Base-by-base conservation (phyloP, 2,113 vertebrate genomes). In the Tupaia chinensis region DNA sequence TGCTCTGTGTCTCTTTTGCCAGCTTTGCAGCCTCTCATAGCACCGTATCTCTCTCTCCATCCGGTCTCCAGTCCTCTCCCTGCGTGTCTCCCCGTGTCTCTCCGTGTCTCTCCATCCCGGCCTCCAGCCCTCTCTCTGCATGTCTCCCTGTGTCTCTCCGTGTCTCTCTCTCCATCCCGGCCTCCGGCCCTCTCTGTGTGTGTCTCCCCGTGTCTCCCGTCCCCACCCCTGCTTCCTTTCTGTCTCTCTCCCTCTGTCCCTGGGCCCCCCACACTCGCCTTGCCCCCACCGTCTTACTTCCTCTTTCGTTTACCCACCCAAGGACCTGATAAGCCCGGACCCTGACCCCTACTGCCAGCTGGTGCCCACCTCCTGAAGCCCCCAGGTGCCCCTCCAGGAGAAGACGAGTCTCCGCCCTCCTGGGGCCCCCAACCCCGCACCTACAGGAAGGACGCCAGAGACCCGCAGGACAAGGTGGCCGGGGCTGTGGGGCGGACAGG, bases 331-430 rank as follows among this genome's bases (percentile, higher is more conserved):
- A 58, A 65, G 97, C 81, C 96, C 95, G 0, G 96, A 97, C 69
- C 82, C 96, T 3, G 92, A 89, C 69, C 95, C 94, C 1, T 97
- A 98, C 85, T 97, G 96, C 90, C 97, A 97, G 85, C 95, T 98
- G 56, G 58, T 92, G 27, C 96, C 95, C 17, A 60, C 65, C 1
- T 63, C 92, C 76, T 96, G 79, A 93, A 12, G 44, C 23, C 19
- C 22, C 79, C 10, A 0, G 15, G 34, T 9, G 85, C 76, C 22
- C 53, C 22, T 15, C 1, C 0, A 16, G 20, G 60, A 20, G 80
- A 68, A 56, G 17, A 27, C 68, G 17, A 60, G 34, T 58, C 58
- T 68, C 70, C 2, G 32, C 19, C 76, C 22, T 15, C 27, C 81
- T 4, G 22, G 25, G 77, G 20, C 9, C 65, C 23, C 70, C 54